phyloP scores from a whole-genome alignment of 2,888 invertebrate species.

The Sinopyrophorus schimmeli region DNA sequence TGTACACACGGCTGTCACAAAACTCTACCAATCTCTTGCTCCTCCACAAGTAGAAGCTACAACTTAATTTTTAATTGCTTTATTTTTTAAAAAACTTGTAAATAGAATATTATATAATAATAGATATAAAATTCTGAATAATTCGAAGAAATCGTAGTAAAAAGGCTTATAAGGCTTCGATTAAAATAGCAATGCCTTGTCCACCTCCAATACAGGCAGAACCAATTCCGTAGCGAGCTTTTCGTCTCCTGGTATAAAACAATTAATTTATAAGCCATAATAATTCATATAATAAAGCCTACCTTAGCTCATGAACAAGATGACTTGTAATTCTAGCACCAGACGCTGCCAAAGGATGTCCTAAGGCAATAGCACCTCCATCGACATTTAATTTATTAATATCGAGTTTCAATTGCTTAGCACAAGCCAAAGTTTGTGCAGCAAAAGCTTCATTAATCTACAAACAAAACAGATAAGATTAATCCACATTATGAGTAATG shows the following conservation, averaged over 20 bases:
- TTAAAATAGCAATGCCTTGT: slow-evolving; percentile 92
- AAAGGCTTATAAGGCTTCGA: slow-evolving; percentile 70
- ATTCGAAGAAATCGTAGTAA: too few relatives aligned
- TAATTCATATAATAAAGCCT: slow-evolving; percentile 20
- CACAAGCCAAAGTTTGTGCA: slow-evolving; percentile 91
- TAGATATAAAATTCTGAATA: slow-evolving; percentile 3
- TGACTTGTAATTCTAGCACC: slow-evolving; percentile 92
- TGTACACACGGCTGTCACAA: slow-evolving; percentile 81
- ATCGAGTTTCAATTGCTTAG: slow-evolving; percentile 85
- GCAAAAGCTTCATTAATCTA: slow-evolving; percentile 99
- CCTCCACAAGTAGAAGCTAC: slow-evolving; percentile 54
- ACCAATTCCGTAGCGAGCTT: slow-evolving; percentile 85
- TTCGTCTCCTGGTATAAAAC: slow-evolving; percentile 69
- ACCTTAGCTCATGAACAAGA: slow-evolving; percentile 89
- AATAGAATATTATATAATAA: neutral
- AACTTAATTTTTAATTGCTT: too few relatives aligned
- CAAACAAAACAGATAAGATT: slow-evolving; percentile 22
- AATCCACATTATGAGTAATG: slow-evolving; percentile 8
- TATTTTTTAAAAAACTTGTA: neutral
- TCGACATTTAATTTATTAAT: slow-evolving; percentile 87
- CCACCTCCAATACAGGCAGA: slow-evolving; percentile 99
- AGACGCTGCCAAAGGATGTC: slow-evolving; percentile 96
- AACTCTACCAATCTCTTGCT: slow-evolving; percentile 81
- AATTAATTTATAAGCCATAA: neutral
- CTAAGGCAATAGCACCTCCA: slow-evolving; percentile 95